Percentiles rank a stretch among this genome's conserved stretches.
phyloP scores from a whole-genome alignment of 2,888 invertebrate species.

The Ganaspis brasiliensis region DNA sequence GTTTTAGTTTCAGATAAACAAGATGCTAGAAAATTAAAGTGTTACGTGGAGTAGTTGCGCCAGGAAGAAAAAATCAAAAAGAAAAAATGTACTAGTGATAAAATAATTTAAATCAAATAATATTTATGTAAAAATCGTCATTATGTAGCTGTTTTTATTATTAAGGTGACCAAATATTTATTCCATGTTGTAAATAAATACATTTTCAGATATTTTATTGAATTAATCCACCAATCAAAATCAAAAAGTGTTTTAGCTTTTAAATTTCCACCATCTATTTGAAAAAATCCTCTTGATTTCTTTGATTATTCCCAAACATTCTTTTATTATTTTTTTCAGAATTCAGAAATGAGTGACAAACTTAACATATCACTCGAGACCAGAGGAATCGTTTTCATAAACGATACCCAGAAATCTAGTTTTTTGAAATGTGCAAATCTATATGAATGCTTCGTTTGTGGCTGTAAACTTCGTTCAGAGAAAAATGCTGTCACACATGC shows the following conservation, averaged over 20 bases:
- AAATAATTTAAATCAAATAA: too few relatives aligned
- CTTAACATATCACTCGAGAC: not conserved
- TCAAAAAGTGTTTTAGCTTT: not conserved
- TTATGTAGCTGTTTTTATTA: too few relatives aligned
- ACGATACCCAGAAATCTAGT: not conserved
- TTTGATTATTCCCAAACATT: not conserved
- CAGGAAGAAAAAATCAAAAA: too few relatives aligned
- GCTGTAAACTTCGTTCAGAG: not conserved
- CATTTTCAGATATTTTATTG: too few relatives aligned
- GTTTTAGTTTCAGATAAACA: too few relatives aligned
- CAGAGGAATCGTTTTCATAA: conserved; percentile 3
- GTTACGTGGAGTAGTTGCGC: too few relatives aligned
- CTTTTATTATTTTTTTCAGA: conserved; percentile 35
- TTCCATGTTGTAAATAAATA: too few relatives aligned
- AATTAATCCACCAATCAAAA: conserved; percentile 22
- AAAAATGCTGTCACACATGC: not conserved
- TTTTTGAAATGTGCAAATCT: not conserved
- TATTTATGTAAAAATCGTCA: too few relatives aligned
- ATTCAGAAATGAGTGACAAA: conserved; percentile 1
- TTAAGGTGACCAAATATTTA: too few relatives aligned
- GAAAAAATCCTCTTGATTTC: not conserved
- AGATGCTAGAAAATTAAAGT: too few relatives aligned
- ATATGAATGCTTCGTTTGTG: not conserved
- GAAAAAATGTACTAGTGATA: too few relatives aligned
- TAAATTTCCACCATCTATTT: not conserved